A percentile compares a stretch with the other conserved stretches of the same genome.
Conservation (phyloP, 2,888 invertebrate species). For the Caenorhabditis wallacei region DNA sequence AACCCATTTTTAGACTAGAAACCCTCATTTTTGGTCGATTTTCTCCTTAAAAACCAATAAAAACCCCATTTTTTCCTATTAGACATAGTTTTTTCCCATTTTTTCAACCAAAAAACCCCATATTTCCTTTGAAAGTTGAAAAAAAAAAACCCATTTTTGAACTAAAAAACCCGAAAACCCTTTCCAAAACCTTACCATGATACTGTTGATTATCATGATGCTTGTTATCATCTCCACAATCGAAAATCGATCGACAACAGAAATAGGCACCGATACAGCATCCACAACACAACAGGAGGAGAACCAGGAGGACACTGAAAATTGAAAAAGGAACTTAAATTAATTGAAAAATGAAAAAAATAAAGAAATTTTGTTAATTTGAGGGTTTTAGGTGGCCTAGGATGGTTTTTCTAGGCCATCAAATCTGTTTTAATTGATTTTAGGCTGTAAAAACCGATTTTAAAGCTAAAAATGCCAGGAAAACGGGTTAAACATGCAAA, state of each 20-base stretch:
- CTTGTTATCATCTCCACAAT: conserved; percentile 69
- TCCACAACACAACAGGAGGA: conserved; percentile 78
- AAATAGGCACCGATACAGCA: conserved; percentile 77
- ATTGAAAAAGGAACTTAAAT: too few species aligned
- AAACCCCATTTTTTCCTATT: too few species aligned
- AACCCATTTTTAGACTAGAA: too few species aligned
- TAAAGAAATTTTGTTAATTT: not conserved
- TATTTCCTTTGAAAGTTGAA: too few species aligned
- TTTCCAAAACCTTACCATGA: conserved; percentile 42
- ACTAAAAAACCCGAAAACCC: not conserved
- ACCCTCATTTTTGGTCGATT: too few species aligned
- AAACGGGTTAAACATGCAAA: not conserved
- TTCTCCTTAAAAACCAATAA: too few species aligned
- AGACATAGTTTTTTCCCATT: too few species aligned
- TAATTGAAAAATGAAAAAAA: conserved; percentile 3
- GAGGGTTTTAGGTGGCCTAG: not conserved
- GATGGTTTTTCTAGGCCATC: too few species aligned
- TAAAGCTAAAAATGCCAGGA: too few species aligned
- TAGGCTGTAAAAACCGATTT: too few species aligned
- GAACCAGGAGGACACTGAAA: conserved; percentile 77
- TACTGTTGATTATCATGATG: conserved; percentile 42
- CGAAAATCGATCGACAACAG: conserved; percentile 77
- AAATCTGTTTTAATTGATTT: too few species aligned
- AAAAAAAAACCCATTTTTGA: not conserved
- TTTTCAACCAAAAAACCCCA: too few species aligned